phyloP scores from a whole-genome alignment of 2,888 invertebrate genomes.

The Nomada ruficornis region DNA sequence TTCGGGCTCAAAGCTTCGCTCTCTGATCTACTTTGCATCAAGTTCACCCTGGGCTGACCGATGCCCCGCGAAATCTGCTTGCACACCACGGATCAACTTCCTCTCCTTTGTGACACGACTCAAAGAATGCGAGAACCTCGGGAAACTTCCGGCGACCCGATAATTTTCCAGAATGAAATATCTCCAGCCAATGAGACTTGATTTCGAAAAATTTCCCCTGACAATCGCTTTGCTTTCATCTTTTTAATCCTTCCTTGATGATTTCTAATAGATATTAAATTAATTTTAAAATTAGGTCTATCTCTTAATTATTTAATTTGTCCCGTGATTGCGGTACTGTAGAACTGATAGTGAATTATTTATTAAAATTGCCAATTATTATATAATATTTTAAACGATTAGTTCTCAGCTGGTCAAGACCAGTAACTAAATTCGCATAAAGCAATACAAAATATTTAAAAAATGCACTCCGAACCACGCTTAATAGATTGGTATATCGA shows the following conservation, averaged over 20 bases:
- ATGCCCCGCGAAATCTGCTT: constrained; percentile 18
- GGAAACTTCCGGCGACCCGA: background rate
- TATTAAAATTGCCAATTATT: too few relatives aligned
- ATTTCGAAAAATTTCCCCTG: background rate
- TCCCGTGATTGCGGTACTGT: too few relatives aligned
- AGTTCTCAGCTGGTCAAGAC: too few relatives aligned
- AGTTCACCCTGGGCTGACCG: constrained; percentile 28
- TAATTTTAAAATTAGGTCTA: too few relatives aligned
- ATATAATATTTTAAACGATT: too few relatives aligned
- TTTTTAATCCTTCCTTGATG: too few relatives aligned
- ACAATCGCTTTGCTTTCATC: too few relatives aligned
- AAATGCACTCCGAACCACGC: background rate
- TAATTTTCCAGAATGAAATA: background rate
- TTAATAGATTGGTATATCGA: background rate
- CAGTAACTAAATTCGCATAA: background rate
- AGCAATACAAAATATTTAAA: constrained; percentile 6
- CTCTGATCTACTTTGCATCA: constrained; percentile 59
- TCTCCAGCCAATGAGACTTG: background rate
- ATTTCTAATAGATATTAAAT: too few relatives aligned
- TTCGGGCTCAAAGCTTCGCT: constrained; percentile 31
- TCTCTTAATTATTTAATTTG: too few relatives aligned
- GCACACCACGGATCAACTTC: constrained; percentile 6
- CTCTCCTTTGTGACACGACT: background rate
- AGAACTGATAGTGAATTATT: too few relatives aligned
- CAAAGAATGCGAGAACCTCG: background rate